phyloP scores from a whole-genome alignment of 1,140 invertebrate genomes.

The Philaenus spumarius region DNA sequence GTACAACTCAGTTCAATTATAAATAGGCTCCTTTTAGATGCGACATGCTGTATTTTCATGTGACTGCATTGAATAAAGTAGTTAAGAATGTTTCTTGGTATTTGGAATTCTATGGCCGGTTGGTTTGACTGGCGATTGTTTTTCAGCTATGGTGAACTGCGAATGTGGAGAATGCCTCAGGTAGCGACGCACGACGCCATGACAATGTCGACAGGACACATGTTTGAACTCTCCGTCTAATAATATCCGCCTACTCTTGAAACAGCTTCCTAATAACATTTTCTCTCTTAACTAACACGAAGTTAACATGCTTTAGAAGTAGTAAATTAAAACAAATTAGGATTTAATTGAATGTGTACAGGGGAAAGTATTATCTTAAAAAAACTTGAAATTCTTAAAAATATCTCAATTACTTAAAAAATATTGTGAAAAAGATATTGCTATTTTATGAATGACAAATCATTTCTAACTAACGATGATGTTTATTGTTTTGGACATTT shows the following conservation, averaged over 20 bases:
- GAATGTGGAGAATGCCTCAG: constrained; percentile 33
- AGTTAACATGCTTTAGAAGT: neutral
- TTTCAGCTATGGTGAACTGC: constrained; percentile 37
- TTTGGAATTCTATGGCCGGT: neutral
- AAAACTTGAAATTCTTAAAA: neutral
- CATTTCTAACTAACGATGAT: too few relatives aligned
- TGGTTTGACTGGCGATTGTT: constrained; percentile 17
- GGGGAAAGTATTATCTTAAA: neutral
- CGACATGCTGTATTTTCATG: too few relatives aligned
- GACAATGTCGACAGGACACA: constrained; percentile 38
- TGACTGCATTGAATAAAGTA: too few relatives aligned
- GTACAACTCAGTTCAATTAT: too few relatives aligned
- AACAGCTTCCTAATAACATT: neutral
- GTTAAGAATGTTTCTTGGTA: too few relatives aligned
- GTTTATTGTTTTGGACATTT: too few relatives aligned
- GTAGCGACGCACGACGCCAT: constrained; percentile 23
- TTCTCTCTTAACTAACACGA: neutral
- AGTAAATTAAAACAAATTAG: neutral
- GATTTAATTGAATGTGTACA: neutral
- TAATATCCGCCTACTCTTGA: neutral
- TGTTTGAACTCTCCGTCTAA: constrained; percentile 35
- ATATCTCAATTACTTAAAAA: neutral
- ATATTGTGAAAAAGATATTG: too few relatives aligned
- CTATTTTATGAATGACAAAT: too few relatives aligned
- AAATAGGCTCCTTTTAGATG: too few relatives aligned